phyloP scores from a whole-genome alignment of 2,113 vertebrate genomes.

The Micronisus gabar region DNA sequence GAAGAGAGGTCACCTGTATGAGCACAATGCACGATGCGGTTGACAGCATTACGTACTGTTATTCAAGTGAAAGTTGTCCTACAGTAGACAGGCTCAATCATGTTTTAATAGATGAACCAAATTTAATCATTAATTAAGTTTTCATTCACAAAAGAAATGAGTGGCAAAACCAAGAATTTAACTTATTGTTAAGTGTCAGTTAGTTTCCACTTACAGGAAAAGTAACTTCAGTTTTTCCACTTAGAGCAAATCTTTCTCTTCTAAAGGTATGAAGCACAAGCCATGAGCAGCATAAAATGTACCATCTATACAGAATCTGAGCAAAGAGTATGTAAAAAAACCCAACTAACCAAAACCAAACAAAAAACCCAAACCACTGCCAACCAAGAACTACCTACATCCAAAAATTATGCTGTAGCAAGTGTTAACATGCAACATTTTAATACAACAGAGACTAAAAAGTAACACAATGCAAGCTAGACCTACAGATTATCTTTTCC shows the following conservation, averaged over 20 bases:
- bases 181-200: background rate
- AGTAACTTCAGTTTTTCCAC: background rate
- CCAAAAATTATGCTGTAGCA: background rate
- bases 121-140: background rate
- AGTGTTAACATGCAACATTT: background rate
- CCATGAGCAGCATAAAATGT: background rate
- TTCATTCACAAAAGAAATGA: background rate
- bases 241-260: background rate
- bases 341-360: background rate
- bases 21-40: fast-evolving
- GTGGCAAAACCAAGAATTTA: background rate
- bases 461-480: background rate
- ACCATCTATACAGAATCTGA: background rate
- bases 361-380: background rate
- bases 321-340: background rate
- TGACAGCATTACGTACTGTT: background rate
- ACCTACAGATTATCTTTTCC: background rate
- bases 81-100: background rate
- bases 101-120: background rate
- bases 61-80: background rate
- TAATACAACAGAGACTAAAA: background rate
- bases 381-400: background rate
- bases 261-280: background rate
- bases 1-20: fast-evolving
- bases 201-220: background rate